Percentiles rank a stretch among this genome's conserved stretches.
Conservation (phyloP, 2,797 vertebrate species). For the Micrastur ruficollis region DNA sequence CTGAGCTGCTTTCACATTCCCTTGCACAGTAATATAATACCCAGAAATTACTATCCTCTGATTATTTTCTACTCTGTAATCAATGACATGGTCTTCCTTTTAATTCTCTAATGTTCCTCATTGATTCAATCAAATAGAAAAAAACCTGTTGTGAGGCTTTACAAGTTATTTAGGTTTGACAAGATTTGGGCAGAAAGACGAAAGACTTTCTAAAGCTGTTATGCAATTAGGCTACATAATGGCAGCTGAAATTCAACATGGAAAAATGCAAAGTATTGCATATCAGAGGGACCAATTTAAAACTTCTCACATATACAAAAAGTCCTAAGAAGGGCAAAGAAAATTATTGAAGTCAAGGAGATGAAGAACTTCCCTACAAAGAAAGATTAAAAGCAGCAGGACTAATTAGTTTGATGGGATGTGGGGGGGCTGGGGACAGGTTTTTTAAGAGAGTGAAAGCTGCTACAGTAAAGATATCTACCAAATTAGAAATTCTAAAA, state of each 20-base stretch:
- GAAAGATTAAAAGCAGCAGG: background rate
- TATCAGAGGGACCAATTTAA: background rate
- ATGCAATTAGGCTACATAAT: background rate
- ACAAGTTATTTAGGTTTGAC: background rate
- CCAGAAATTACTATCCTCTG: background rate
- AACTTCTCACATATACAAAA: background rate
- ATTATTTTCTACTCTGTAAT: conserved; percentile 1
- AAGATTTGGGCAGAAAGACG: background rate
- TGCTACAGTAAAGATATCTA: background rate
- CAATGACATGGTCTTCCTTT: background rate
- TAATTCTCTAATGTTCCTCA: background rate
- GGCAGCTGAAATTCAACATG: background rate
- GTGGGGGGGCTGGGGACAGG: fast-evolving
- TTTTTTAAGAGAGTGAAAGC: background rate
- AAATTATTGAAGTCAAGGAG: background rate
- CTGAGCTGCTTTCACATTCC: background rate
- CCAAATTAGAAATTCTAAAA: background rate
- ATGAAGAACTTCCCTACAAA: background rate
- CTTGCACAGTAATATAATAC: background rate
- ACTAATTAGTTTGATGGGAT: background rate
- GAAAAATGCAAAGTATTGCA: background rate
- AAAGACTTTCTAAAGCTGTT: background rate
- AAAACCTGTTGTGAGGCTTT: background rate
- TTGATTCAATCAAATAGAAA: background rate
- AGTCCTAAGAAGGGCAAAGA: background rate